Percentiles rank a stretch among this genome's conserved stretches.
Conservation (phyloP, 2,113 vertebrate genomes). For the Nothoprocta pentlandii region DNA sequence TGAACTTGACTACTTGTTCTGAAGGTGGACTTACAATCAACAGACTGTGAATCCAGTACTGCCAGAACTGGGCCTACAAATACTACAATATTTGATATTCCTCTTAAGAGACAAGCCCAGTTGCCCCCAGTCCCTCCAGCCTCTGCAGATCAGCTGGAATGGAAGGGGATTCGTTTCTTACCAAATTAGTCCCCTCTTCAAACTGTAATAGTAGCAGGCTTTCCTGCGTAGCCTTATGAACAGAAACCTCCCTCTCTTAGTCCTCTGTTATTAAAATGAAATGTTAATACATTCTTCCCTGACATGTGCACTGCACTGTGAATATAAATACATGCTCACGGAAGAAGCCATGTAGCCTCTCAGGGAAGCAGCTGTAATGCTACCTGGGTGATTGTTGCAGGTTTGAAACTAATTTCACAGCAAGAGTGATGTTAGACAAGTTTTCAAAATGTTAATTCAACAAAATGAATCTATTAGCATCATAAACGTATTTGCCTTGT, state of each 20-base stretch:
- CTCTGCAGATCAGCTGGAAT: too few species aligned
- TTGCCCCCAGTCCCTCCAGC: too few species aligned
- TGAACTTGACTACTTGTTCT: too few species aligned
- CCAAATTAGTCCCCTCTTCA: too few species aligned
- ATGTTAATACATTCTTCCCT: not conserved
- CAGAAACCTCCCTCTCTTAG: not conserved
- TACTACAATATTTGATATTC: too few species aligned
- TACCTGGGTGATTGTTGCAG: not conserved
- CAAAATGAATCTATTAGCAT: not conserved
- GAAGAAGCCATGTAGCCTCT: not conserved
- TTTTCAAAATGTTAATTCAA: not conserved
- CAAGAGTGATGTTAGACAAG: not conserved
- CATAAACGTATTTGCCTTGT: not conserved
- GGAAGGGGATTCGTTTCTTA: too few species aligned
- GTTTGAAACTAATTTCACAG: not conserved
- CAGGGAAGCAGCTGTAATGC: not conserved
- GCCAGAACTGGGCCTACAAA: too few species aligned
- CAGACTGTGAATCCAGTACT: too few species aligned
- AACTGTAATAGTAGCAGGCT: not conserved
- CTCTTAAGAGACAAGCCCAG: too few species aligned
- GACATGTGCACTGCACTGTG: not conserved
- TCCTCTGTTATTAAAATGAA: not conserved
- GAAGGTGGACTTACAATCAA: too few species aligned
- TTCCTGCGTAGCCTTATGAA: not conserved
- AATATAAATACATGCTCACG: not conserved